phyloP scores from a whole-genome alignment of 2,113 vertebrate species.

The Psammodynastes pulverulentus region DNA sequence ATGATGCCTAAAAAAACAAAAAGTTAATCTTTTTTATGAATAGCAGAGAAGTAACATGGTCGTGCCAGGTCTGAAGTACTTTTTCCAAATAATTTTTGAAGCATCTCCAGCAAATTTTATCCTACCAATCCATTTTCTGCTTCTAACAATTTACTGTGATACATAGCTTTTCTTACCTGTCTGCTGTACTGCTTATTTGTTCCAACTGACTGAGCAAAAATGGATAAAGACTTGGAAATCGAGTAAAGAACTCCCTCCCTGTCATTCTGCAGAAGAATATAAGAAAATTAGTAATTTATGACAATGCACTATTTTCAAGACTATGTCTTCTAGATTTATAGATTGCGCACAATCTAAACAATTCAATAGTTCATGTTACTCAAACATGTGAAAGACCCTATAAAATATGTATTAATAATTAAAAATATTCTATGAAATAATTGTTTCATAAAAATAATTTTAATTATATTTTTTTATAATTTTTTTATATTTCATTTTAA shows the following conservation, averaged over 20 bases:
- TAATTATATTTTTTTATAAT: too few relatives aligned
- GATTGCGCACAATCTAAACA: background rate
- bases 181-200: constrained; percentile 76
- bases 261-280: constrained; percentile 82
- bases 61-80: background rate
- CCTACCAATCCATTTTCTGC: background rate
- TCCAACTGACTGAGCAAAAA: constrained; percentile 90
- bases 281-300: constrained; percentile 5
- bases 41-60: background rate
- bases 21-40: background rate
- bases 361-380: background rate
- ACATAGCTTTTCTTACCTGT: constrained; percentile 75
- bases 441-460: background rate
- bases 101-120: background rate
- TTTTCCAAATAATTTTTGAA: constrained; percentile 1
- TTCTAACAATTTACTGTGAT: background rate
- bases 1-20: background rate
- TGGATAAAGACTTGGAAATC: constrained; percentile 89
- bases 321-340: background rate
- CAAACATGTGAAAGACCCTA: background rate
- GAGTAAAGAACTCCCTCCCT: constrained; percentile 92
- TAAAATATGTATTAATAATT: background rate
- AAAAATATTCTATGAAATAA: background rate
- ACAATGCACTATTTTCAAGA: background rate
- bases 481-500: too few relatives aligned